These are phyloP conservation scores for Argya squamiceps DNA, from an alignment of 2,797 vertebrate species.

Conservation along the genomic window DNA sequence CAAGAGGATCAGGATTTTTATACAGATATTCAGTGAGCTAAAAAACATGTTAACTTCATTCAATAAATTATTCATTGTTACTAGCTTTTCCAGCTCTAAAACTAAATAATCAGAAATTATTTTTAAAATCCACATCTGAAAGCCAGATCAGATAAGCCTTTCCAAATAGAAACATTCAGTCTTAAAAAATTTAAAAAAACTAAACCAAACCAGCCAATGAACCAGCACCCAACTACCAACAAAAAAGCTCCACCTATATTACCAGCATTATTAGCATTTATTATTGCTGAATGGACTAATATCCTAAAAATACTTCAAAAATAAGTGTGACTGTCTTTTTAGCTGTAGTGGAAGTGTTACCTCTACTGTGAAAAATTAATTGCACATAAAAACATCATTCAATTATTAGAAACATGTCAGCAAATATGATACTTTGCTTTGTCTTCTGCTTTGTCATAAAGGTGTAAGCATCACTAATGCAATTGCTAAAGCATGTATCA, in stretches of 20 bases:
- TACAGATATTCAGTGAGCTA: not conserved
- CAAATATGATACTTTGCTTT: not conserved
- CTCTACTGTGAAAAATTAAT: not conserved
- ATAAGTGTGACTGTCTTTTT: not conserved
- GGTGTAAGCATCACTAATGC: not conserved
- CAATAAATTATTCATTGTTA: conserved; percentile 6
- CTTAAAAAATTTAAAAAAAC: not conserved
- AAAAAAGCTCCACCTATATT: not conserved
- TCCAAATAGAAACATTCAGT: not conserved
- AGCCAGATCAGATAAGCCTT: not conserved
- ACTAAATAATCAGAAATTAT: not conserved
- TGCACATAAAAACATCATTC: not conserved
- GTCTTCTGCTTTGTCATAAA: not conserved
- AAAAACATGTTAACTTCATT: not conserved
- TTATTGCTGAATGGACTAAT: not conserved
- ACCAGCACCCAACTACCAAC: too few species aligned
- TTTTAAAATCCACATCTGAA: not conserved
- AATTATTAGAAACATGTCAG: not conserved
- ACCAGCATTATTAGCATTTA: not conserved
- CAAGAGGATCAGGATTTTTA: not conserved
- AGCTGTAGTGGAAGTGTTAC: not conserved
- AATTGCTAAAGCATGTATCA: not conserved
- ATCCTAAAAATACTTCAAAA: not conserved
- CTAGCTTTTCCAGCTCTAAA: not conserved
- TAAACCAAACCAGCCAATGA: not conserved